These are phyloP conservation scores for Dicycla oo DNA, from an alignment of 2,888 invertebrate genomes.

Conservation along the genomic window DNA sequence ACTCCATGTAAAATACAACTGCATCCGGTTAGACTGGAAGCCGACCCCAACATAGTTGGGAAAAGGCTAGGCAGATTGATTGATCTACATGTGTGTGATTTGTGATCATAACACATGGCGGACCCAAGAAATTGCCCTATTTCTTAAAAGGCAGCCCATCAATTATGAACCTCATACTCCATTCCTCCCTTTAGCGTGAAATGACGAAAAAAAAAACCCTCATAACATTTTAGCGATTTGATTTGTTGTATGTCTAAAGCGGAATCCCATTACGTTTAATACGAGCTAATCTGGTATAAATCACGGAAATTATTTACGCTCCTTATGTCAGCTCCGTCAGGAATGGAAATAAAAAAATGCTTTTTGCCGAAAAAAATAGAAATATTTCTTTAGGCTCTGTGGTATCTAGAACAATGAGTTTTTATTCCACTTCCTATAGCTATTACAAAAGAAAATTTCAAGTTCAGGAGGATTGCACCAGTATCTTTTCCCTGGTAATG, in stretches of 20 bases:
- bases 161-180: not conserved
- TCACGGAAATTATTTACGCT: conserved; percentile 45
- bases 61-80: too few species aligned
- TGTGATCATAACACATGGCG: not conserved
- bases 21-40: too few species aligned
- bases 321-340: conserved; percentile 16
- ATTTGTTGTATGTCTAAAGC: conserved; percentile 24
- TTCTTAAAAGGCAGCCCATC: not conserved
- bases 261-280: conserved; percentile 25
- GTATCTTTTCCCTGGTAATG: not conserved
- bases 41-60: too few species aligned
- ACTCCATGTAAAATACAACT: too few species aligned
- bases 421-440: not conserved
- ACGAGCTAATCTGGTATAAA: conserved; percentile 21
- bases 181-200: not conserved
- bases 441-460: not conserved
- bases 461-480: not conserved
- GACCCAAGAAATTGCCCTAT: not conserved
- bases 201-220: conserved; percentile 14
- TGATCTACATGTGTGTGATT: too few species aligned
- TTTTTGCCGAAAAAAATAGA: conserved; percentile 3
- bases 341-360: conserved; percentile 35
- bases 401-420: not conserved
- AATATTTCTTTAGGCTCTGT: not conserved
- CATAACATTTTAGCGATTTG: conserved; percentile 19